A percentile compares a stretch with the other conserved stretches of the same genome.
phyloP scores from a whole-genome alignment of 1,140 invertebrate species.

The Whitmania pigra region DNA sequence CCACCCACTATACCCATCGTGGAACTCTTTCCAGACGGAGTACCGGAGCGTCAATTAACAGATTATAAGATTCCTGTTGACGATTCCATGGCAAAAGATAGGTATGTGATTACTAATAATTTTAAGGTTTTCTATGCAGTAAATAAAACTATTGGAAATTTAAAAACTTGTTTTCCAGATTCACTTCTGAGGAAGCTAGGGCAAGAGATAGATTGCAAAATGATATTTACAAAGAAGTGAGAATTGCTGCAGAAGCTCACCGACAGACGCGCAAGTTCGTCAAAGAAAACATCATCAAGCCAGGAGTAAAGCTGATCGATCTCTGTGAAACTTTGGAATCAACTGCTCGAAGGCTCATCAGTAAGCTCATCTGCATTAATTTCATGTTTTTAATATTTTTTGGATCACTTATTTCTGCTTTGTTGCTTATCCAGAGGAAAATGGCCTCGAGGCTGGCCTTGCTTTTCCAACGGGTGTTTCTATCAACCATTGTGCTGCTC shows the following conservation, averaged over 20 bases:
- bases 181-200: slow-evolving; percentile 75
- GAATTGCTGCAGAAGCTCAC: slow-evolving; percentile 91
- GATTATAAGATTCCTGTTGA: slow-evolving; percentile 31
- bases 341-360: slow-evolving; percentile 76
- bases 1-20: slow-evolving; percentile 74
- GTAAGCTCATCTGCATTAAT: neutral
- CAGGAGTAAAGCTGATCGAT: slow-evolving; percentile 97
- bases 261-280: slow-evolving; percentile 82
- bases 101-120: slow-evolving; percentile 27
- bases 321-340: slow-evolving; percentile 94
- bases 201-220: slow-evolving; percentile 46
- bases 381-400: neutral
- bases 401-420: neutral
- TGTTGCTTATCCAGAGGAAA: slow-evolving; percentile 54
- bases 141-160: slow-evolving; percentile 47
- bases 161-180: slow-evolving; percentile 66
- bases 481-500: slow-evolving; percentile 94
- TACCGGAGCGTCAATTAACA: slow-evolving; percentile 45
- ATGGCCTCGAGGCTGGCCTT: slow-evolving; percentile 85
- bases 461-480: slow-evolving; percentile 98
- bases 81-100: slow-evolving; percentile 33
- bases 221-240: slow-evolving; percentile 85
- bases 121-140: neutral
- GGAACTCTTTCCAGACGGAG: slow-evolving; percentile 69
- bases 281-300: slow-evolving; percentile 69